Base-by-base conservation (phyloP, 2,797 vertebrate species). In the Sebastes oblongus region DNA sequence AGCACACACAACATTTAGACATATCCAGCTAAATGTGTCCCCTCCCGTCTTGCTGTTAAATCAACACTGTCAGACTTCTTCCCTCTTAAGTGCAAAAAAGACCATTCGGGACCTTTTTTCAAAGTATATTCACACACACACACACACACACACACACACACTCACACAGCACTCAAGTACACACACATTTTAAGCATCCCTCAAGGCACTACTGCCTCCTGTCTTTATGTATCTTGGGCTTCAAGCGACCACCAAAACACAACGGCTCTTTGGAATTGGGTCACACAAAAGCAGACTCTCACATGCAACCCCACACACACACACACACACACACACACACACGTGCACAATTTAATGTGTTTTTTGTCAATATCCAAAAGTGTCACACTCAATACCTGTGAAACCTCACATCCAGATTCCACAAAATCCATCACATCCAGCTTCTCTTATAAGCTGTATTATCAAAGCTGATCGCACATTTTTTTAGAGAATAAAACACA, bases 271-370 rank as follows among this genome's bases (percentile, higher is more conserved):
- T 82, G 70, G 85, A 93, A 91, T 25, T 91, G 72, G 91, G 91
- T 94, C 93, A 90, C 72, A 84, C 71, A 77, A 90, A 90, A 86
- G 14, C 80, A 88, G 71, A 83, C 85, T 72, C 81, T 62, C 60
- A 50, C 75, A 83, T 29, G 55, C 71, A 75, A 72, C 71, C 29
- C 42, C 70, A 46, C 34, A 1, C n/a, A 4, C 70, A 10, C 39
- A 29, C 24, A 60, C 46, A 1, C n/a, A 18, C 70, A 10, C 36
- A 1, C 9, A 7, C 70, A 10, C 36, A 2, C 36, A 39, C 36
- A 13, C 73, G 50, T 5, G 2, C 39, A 29, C 42, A 59, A 4
- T 34, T 72, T 11, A n/a, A 65, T 20, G 18, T 55, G 50, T 56
- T 22, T 67, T 32, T 25, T 9, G 36, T 69, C 55, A 62, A 14